Percentiles rank a stretch among this genome's conserved stretches.
Evolutionary conservation across 92 coral and sea anemone species (phyloP).

Genomic region (Desmophyllum pertusum): DNA sequence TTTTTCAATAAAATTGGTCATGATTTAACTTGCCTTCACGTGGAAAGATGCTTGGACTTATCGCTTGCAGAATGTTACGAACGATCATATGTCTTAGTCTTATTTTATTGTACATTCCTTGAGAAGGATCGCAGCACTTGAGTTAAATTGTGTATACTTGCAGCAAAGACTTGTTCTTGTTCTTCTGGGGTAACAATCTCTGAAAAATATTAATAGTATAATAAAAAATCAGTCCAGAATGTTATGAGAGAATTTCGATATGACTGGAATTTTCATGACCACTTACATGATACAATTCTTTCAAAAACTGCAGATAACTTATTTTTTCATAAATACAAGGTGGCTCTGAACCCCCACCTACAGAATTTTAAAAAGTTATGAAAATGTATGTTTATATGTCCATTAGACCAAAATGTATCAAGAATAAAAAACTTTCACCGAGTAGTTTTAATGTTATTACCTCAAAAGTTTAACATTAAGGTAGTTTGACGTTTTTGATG

Average conservation of each 20-base stretch:
- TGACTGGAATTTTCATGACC: background rate
- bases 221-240: background rate
- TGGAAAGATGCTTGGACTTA: background rate
- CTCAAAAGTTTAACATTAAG: no score
- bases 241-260: background rate
- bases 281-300: no score
- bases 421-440: no score
- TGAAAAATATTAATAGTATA: background rate
- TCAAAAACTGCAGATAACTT: no score
- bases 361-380: no score
- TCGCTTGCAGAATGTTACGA: background rate
- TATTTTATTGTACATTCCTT: slow-evolving; percentile 61
- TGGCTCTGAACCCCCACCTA: no score
- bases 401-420: no score
- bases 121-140: slow-evolving; percentile 80
- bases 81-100: background rate
- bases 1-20: background rate
- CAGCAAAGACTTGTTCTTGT: slow-evolving; percentile 82
- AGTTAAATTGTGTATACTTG: slow-evolving; percentile 78
- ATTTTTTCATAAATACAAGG: no score
- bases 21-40: background rate
- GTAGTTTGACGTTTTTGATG: no score
- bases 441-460: no score
- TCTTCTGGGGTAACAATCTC: slow-evolving; percentile 71
- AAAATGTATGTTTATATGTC: no score